Percentiles rank a stretch among this genome's conserved stretches.
Evolutionary conservation across 2,888 invertebrate species (phyloP).

Genomic region (Odontomyia ornata): DNA sequence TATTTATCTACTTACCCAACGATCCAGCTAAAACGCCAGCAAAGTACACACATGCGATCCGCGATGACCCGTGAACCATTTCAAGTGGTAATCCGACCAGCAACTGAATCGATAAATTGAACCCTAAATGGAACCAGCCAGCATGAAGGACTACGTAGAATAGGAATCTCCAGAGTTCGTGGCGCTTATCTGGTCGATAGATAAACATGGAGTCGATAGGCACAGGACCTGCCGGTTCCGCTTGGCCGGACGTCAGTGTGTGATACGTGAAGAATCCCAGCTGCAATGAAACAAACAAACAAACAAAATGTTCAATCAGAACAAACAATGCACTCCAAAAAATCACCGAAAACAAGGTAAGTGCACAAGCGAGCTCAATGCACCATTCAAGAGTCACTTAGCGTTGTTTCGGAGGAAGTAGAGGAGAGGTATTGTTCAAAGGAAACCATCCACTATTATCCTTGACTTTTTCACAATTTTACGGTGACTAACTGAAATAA

Average conservation of each 20-base stretch:
- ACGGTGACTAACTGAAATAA: too few relatives aligned
- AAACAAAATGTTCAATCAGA: constrained; percentile 47
- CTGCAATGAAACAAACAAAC: constrained; percentile 67
- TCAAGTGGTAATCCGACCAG: constrained; percentile 93
- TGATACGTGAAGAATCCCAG: constrained; percentile 92
- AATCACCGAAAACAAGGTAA: neutral
- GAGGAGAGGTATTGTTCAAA: neutral
- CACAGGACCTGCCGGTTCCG: constrained; percentile 89
- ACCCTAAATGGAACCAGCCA: constrained; percentile 94
- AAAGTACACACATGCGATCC: constrained; percentile 90
- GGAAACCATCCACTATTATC: too few relatives aligned
- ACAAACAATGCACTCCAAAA: neutral
- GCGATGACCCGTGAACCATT: constrained; percentile 94
- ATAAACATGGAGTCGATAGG: constrained; percentile 94
- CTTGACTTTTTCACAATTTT: too few relatives aligned
- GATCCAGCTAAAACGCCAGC: constrained; percentile 92
- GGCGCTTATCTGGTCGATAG: constrained; percentile 89
- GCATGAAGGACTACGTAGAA: constrained; percentile 96
- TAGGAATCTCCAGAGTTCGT: constrained; percentile 93
- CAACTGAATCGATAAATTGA: constrained; percentile 93
- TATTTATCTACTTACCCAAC: constrained; percentile 58
- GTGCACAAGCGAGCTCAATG: neutral
- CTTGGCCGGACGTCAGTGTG: constrained; percentile 80
- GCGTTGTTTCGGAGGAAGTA: neutral
- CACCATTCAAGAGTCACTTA: neutral